A percentile compares a stretch with the other conserved stretches of the same genome.
These are phyloP conservation scores for Etheostoma nigrum DNA, from an alignment of 2,797 vertebrate species.

Conservation along the genomic window DNA sequence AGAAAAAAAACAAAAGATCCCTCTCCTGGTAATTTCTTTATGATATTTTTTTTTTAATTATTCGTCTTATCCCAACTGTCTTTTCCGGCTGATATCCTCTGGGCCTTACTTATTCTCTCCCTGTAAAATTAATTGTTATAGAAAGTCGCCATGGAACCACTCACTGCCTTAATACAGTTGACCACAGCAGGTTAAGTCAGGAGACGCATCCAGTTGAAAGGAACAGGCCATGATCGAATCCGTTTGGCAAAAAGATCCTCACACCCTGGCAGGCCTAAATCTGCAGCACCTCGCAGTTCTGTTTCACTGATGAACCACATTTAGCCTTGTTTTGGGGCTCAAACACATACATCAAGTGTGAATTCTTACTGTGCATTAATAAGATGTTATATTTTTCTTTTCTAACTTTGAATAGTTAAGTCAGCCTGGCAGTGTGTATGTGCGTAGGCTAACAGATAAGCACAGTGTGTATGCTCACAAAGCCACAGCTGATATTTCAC, in stretches of 20 bases:
- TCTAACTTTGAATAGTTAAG: slow-evolving; percentile 39
- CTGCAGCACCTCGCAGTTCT: slow-evolving; percentile 53
- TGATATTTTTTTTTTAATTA: slow-evolving; percentile 19
- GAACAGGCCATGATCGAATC: slow-evolving; percentile 35
- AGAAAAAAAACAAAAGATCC: slow-evolving; percentile 68
- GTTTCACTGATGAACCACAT: slow-evolving; percentile 49
- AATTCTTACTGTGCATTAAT: slow-evolving; percentile 39
- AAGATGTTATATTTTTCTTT: not conserved
- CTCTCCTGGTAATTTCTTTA: slow-evolving; percentile 36
- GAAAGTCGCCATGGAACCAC: slow-evolving; percentile 83
- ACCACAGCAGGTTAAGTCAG: slow-evolving; percentile 79
- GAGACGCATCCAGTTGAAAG: slow-evolving; percentile 62
- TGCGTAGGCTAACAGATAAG: slow-evolving; percentile 57
- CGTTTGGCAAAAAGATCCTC: slow-evolving; percentile 48
- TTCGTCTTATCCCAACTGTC: slow-evolving; percentile 50
- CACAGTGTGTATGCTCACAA: slow-evolving; percentile 69
- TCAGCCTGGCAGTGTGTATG: slow-evolving; percentile 36
- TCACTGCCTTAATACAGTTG: slow-evolving; percentile 87
- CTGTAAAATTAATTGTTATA: slow-evolving; percentile 78
- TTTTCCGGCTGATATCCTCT: slow-evolving; percentile 65
- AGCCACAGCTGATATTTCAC: slow-evolving; percentile 72
- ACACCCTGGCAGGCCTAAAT: slow-evolving; percentile 49
- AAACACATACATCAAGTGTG: slow-evolving; percentile 33
- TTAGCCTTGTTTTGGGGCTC: slow-evolving; percentile 34
- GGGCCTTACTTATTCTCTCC: slow-evolving; percentile 75